Evolutionary conservation across 2,888 invertebrate genomes (phyloP), one percentile per base, ranked within the genome.

Genomic region (Drosophila heteroneura): DNA sequence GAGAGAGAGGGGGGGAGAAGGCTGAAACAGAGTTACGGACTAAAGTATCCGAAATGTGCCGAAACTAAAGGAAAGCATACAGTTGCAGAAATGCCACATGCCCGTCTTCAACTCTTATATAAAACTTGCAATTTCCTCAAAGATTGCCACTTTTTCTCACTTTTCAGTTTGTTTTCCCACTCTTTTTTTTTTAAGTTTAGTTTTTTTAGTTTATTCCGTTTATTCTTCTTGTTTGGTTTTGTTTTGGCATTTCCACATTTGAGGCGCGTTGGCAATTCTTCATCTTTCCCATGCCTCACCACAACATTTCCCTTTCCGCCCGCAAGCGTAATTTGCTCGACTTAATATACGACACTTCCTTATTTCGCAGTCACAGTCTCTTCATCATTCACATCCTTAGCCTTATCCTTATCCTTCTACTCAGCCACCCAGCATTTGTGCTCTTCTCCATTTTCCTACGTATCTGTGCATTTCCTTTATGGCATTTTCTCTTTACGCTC

Each of bases 381-480:
- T 12, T 19, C 59, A 28, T 61, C 58, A 58, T 44, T 54, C 54
- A 41, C 54, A 44, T 39, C 61, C 47, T 49, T 57, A 57, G 63
- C 53, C 61, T 51, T 35, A 57, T 60, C 37, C 58, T 32, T 30
- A 54, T 61, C 39, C 66, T 41, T 47, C 26, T 35, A 19, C 64
- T 7, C 49, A 56, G 51, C 59, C 47, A 35, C 54, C 59, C 59
- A 39, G 52, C 66, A 59, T 64, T 54, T 61, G 22, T 65, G 58
- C 64, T 59, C 39, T 54, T 63, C 58, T 51, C 56, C 68, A 44
- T 54, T 65, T 68, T 53, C 19, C 47, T 32, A 22, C 44, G 65
- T 59, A 54, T 60, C 59, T 70, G 70, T 85, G 75, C 83, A 81
- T 79, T 83, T 85, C 79, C 81, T 77, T 85, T 76, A 74, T 74